Conservation (phyloP, 1,140 invertebrate species). For the Littorina saxatilis region DNA sequence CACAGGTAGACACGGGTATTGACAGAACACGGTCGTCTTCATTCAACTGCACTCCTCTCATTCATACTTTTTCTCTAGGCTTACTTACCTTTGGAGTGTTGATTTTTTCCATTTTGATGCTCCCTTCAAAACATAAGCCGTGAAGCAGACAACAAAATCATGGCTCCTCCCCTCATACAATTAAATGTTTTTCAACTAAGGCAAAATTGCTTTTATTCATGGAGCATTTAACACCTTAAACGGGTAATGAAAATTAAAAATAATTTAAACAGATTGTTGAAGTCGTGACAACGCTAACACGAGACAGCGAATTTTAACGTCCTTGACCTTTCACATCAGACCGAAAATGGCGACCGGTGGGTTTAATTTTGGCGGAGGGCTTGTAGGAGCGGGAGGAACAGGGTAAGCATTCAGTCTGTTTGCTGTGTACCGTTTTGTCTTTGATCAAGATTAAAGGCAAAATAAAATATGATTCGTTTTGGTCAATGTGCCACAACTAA, state of each 20-base stretch:
- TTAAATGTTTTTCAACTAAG: background rate
- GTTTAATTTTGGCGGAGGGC: slow-evolving; percentile 3
- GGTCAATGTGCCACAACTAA: too few species aligned
- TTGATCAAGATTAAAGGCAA: too few species aligned
- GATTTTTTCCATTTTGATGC: slow-evolving; percentile 33
- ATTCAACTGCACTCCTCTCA: background rate
- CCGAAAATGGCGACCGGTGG: slow-evolving; percentile 1
- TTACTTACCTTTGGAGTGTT: slow-evolving; percentile 29
- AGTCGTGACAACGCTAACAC: background rate
- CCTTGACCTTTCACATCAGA: background rate
- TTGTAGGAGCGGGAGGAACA: background rate
- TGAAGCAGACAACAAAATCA: slow-evolving; percentile 35
- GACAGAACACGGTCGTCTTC: too few species aligned
- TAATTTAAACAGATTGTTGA: background rate
- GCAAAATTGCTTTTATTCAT: background rate
- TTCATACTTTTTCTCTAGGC: background rate
- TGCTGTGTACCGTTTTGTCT: too few species aligned
- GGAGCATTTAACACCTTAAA: background rate
- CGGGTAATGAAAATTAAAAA: background rate
- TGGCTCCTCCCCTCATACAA: slow-evolving; percentile 11
- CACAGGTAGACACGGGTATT: too few species aligned
- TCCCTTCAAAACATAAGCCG: slow-evolving; percentile 26
- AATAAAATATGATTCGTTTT: too few species aligned
- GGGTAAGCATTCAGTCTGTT: background rate
- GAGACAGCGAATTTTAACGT: background rate